Evolutionary conservation across 2,888 invertebrate species (phyloP).

Genomic region (Acronicta alni): DNA sequence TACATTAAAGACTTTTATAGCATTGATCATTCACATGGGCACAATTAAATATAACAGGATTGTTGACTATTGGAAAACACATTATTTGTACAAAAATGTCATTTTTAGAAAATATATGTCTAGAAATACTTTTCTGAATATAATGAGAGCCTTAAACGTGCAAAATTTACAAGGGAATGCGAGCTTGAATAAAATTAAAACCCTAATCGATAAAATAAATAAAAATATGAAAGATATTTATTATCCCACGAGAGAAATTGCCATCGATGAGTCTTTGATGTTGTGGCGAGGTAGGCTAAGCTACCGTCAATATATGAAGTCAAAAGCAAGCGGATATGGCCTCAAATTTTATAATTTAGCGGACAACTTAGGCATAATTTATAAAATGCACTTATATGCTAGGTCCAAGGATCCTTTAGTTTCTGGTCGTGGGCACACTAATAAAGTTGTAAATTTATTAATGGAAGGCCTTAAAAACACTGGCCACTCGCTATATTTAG

Average conservation of each 20-base stretch:
- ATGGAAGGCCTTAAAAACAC: slow-evolving; percentile 1
- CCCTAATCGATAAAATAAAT: slow-evolving; percentile 1
- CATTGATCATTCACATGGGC: slow-evolving; percentile 1
- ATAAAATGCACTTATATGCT: too few relatives aligned
- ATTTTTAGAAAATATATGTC: slow-evolving; percentile 15
- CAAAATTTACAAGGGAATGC: background rate
- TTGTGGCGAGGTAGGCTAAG: slow-evolving; percentile 4
- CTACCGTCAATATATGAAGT: background rate
- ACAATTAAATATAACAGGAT: background rate
- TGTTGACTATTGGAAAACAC: background rate
- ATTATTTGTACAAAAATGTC: background rate
- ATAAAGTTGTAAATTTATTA: background rate
- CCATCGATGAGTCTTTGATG: slow-evolving; percentile 1
- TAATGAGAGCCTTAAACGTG: slow-evolving; percentile 3
- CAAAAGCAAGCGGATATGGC: too few relatives aligned
- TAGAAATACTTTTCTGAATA: slow-evolving; percentile 7
- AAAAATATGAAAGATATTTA: slow-evolving; percentile 1
- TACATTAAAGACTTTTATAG: slow-evolving; percentile 4
- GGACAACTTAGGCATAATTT: too few relatives aligned
- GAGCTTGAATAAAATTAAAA: slow-evolving; percentile 4
- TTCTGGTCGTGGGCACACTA: background rate
- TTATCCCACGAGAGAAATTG: slow-evolving; percentile 1
- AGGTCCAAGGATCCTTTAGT: too few relatives aligned
- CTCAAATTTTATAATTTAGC: too few relatives aligned
- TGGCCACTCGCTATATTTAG: background rate